These are phyloP conservation scores for Botia kubotai DNA, from an alignment of 2,797 vertebrate genomes.

Conservation along the genomic window DNA sequence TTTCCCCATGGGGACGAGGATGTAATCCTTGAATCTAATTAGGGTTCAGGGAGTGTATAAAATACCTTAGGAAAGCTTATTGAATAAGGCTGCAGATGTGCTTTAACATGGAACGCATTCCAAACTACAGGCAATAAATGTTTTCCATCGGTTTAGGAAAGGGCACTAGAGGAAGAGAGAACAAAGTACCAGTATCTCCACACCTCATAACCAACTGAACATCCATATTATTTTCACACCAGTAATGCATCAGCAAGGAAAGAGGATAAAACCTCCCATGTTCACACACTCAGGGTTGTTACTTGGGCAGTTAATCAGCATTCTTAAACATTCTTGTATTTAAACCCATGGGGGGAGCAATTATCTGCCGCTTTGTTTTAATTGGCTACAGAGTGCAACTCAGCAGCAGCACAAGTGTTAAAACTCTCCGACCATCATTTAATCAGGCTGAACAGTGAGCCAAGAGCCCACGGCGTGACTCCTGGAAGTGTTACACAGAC, in stretches of 20 bases:
- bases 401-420: slow-evolving; percentile 41
- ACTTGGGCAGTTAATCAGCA: slow-evolving; percentile 47
- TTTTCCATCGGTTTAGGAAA: slow-evolving; percentile 26
- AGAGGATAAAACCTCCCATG: slow-evolving; percentile 25
- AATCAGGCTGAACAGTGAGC: slow-evolving; percentile 28
- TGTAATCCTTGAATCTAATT: slow-evolving; percentile 37
- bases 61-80: slow-evolving; percentile 22
- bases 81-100: slow-evolving; percentile 36
- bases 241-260: slow-evolving; percentile 32
- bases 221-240: slow-evolving; percentile 36
- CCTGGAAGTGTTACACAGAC: slow-evolving; percentile 43
- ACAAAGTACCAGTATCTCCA: background rate
- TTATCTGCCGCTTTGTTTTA: slow-evolving; percentile 50
- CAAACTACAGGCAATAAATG: slow-evolving; percentile 48
- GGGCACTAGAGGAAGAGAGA: background rate
- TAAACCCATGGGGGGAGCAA: slow-evolving; percentile 46
- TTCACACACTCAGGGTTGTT: slow-evolving; percentile 20
- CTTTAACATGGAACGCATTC: slow-evolving; percentile 28
- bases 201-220: slow-evolving; percentile 19
- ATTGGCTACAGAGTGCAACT: slow-evolving; percentile 37
- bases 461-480: slow-evolving; percentile 43
- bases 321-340: slow-evolving; percentile 41
- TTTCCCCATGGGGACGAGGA: background rate
- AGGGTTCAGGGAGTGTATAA: slow-evolving; percentile 41
- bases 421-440: slow-evolving; percentile 52